phyloP scores from a whole-genome alignment of 1,140 invertebrate genomes.

The Pentalonia nigronervosa region DNA sequence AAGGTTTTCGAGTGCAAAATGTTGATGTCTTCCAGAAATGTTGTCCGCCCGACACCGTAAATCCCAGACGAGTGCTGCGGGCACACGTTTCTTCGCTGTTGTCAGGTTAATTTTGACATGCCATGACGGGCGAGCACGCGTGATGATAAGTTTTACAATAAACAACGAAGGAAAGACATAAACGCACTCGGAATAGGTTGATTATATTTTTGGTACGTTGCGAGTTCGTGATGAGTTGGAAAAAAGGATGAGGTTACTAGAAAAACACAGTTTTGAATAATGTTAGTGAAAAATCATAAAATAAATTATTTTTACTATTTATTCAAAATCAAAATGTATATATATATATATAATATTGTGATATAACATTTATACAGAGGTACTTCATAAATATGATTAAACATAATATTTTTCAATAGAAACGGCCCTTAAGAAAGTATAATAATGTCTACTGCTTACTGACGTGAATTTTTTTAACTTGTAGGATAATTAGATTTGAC shows the following conservation, averaged over 20 bases:
- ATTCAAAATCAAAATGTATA: too few relatives aligned
- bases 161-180: neutral
- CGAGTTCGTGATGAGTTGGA: neutral
- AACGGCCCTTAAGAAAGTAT: too few relatives aligned
- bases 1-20: neutral
- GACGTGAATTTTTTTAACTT: too few relatives aligned
- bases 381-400: too few relatives aligned
- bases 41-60: neutral
- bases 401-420: too few relatives aligned
- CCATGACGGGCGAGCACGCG: neutral
- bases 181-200: neutral
- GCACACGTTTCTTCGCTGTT: neutral
- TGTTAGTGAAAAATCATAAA: neutral
- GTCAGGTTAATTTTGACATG: neutral
- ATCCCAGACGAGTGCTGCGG: neutral
- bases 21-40: slow-evolving; percentile 13
- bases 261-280: neutral
- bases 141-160: neutral
- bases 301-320: neutral
- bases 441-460: too few relatives aligned
- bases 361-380: too few relatives aligned
- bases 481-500: too few relatives aligned
- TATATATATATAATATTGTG: too few relatives aligned
- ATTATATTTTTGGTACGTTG: neutral
- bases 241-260: neutral